Evolutionary conservation across 2,113 vertebrate genomes (phyloP).

Genomic region (Psilopsiagon aymara): DNA sequence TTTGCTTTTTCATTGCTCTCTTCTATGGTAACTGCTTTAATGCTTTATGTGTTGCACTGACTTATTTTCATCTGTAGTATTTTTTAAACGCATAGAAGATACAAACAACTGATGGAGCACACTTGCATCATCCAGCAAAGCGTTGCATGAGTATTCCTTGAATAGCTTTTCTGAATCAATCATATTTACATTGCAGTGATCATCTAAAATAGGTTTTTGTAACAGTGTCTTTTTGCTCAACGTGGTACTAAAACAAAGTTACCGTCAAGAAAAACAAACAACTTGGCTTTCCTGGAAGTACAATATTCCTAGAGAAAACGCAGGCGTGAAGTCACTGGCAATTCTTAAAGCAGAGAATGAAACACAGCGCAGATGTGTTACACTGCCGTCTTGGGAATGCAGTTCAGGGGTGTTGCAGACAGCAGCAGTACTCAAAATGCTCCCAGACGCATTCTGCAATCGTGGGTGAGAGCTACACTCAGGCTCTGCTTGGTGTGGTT

Average conservation of each 20-base stretch:
- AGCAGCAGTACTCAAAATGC: neutral
- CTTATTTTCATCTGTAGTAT: neutral
- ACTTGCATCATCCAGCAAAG: neutral
- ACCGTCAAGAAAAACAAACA: neutral
- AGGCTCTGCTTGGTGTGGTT: neutral
- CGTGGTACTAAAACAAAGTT: neutral
- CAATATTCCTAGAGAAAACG: constrained; percentile 18
- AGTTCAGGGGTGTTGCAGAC: neutral
- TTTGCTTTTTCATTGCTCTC: constrained; percentile 18
- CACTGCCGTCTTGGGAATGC: neutral
- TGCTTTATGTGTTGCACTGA: neutral
- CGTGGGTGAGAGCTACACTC: neutral
- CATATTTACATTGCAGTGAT: constrained; percentile 32
- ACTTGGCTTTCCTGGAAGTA: neutral
- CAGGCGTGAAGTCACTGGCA: neutral
- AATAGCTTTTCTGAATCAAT: neutral
- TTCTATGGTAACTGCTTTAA: neutral
- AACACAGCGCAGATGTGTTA: neutral
- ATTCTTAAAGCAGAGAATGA: neutral
- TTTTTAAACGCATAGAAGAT: constrained; percentile 39
- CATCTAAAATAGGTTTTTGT: neutral
- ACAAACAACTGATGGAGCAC: neutral
- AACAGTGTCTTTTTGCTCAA: constrained; percentile 21
- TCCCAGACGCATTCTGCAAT: neutral
- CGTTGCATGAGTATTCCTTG: neutral